Percentiles rank a stretch among this genome's conserved stretches.
phyloP scores from a whole-genome alignment of 2,113 vertebrate genomes.

The Tonatia bakeri region DNA sequence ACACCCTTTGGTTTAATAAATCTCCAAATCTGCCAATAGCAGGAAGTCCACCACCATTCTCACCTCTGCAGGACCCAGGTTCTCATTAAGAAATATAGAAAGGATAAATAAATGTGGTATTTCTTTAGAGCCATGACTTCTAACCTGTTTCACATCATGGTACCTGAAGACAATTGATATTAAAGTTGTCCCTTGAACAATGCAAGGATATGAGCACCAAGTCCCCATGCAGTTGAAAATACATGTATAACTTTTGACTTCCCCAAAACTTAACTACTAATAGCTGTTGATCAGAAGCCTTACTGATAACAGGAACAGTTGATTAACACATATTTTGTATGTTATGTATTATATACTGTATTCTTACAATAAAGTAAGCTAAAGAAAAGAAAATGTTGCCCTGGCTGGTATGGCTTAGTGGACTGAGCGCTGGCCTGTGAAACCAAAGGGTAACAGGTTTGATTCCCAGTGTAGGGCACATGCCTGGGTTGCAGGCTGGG shows the following conservation, averaged over 20 bases:
- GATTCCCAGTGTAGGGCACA: no score
- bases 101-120: background rate
- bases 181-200: background rate
- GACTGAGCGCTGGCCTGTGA: no score
- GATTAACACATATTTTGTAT: background rate
- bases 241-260: background rate
- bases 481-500: no score
- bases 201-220: background rate
- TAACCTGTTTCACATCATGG: background rate
- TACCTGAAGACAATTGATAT: background rate
- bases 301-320: background rate
- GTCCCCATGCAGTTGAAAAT: background rate
- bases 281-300: background rate
- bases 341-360: background rate
- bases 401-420: no score
- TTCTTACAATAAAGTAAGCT: background rate
- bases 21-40: background rate
- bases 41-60: background rate
- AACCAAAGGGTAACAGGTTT: no score
- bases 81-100: slow-evolving; percentile 19
- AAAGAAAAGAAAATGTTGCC: background rate
- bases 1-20: slow-evolving; percentile 15
- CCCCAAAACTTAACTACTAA: background rate
- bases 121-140: slow-evolving; percentile 20
- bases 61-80: background rate